Percentiles rank a stretch among this genome's conserved stretches.
These are phyloP conservation scores for Leptinotarsa peninsularis DNA, from an alignment of 2,888 invertebrate genomes.

Conservation along the genomic window DNA sequence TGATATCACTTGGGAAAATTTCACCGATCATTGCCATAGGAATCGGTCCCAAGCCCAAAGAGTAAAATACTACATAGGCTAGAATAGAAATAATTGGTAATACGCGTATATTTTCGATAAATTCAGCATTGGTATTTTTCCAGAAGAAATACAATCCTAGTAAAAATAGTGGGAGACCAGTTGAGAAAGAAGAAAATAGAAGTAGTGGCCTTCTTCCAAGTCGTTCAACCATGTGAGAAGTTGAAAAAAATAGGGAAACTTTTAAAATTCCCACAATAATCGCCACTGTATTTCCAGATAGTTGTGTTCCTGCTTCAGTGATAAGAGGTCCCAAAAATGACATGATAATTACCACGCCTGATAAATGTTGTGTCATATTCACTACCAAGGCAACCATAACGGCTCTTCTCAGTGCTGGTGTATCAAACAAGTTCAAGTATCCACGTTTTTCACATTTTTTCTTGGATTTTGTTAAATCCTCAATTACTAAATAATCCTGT, in stretches of 20 bases:
- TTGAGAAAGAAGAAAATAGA: conserved; percentile 56
- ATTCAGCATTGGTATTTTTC: conserved; percentile 56
- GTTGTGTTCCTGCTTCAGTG: conserved; percentile 72
- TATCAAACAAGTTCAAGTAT: conserved; percentile 26
- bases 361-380: conserved; percentile 85
- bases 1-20: conserved; percentile 26
- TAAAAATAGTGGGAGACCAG: conserved; percentile 69
- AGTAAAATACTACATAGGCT: conserved; percentile 7
- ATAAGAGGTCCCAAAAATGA: conserved; percentile 81
- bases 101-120: conserved; percentile 69
- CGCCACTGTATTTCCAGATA: conserved; percentile 74
- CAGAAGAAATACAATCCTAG: conserved; percentile 73
- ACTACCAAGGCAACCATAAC: conserved; percentile 77
- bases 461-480: conserved; percentile 71
- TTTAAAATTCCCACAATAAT: conserved; percentile 84
- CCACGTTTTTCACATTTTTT: conserved; percentile 43
- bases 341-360: conserved; percentile 82
- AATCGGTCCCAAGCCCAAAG: conserved; percentile 31
- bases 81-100: conserved; percentile 73
- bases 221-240: conserved; percentile 79
- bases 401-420: conserved; percentile 63
- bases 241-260: conserved; percentile 74
- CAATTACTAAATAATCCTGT: conserved; percentile 57
- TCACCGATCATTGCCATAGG: conserved; percentile 24
- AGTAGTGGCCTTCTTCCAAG: conserved; percentile 79